A percentile compares a stretch with the other conserved stretches of the same genome.
These are phyloP conservation scores for Drosophila athabasca DNA, from an alignment of 1,140 invertebrate species.

Conservation along the genomic window DNA sequence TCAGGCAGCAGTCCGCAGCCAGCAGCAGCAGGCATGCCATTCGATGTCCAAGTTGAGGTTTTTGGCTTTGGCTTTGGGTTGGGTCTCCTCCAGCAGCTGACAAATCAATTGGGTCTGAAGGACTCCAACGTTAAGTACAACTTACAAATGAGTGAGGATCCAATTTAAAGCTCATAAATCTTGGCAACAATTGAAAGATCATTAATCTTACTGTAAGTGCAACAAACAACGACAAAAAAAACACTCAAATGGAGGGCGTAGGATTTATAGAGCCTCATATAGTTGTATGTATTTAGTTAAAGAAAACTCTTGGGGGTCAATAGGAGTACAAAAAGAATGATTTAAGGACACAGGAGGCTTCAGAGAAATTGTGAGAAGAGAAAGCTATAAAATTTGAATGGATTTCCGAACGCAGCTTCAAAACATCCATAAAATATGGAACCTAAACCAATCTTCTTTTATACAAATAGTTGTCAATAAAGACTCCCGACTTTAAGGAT, in stretches of 20 bases:
- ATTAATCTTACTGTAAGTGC: slow-evolving; percentile 51
- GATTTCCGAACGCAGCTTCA: no score
- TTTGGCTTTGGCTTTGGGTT: slow-evolving; percentile 5
- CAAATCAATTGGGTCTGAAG: slow-evolving; percentile 63
- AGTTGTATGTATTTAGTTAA: neutral
- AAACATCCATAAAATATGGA: no score
- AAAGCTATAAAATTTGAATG: no score
- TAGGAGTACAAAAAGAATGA: no score
- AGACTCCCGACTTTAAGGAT: no score
- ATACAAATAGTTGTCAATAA: no score
- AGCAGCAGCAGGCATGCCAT: neutral
- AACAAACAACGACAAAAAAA: neutral
- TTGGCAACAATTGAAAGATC: slow-evolving; percentile 41
- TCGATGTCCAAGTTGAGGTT: slow-evolving; percentile 24
- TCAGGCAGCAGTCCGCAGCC: neutral
- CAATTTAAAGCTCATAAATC: slow-evolving; percentile 69
- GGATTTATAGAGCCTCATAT: neutral
- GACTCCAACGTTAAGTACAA: slow-evolving; percentile 33
- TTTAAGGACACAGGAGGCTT: no score
- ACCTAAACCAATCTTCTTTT: no score
- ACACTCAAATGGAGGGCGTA: neutral
- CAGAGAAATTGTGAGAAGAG: no score
- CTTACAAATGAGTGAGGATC: slow-evolving; percentile 59
- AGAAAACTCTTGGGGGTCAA: no score
- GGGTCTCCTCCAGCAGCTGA: slow-evolving; percentile 40